phyloP scores from a whole-genome alignment of 2,888 invertebrate species.

The Ormyrus labotus region DNA sequence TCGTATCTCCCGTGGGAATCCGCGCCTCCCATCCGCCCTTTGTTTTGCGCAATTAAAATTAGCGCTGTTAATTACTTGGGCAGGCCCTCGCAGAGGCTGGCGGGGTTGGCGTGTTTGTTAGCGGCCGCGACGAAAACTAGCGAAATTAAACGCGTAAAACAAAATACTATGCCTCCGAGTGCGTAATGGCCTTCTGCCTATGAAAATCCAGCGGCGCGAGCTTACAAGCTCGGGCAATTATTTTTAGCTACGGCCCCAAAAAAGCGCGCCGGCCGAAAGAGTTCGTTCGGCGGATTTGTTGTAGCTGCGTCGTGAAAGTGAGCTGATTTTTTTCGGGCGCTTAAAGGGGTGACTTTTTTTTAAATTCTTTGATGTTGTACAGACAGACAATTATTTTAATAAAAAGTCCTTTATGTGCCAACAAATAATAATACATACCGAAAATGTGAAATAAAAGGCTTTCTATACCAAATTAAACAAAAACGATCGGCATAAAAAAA shows the following conservation, averaged over 20 bases:
- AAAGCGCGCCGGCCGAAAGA: too few relatives aligned
- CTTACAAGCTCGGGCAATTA: constrained; percentile 11
- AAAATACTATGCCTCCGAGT: constrained; percentile 66
- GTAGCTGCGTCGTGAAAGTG: background rate
- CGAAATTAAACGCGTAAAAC: constrained; percentile 69
- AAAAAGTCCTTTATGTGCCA: too few relatives aligned
- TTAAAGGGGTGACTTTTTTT: too few relatives aligned
- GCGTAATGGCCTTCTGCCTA: constrained; percentile 63
- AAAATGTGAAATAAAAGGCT: too few relatives aligned
- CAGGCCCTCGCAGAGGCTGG: background rate
- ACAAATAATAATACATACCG: too few relatives aligned
- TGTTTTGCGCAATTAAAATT: constrained; percentile 75
- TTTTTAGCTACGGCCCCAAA: background rate
- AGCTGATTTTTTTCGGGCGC: too few relatives aligned
- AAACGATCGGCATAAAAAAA: too few relatives aligned
- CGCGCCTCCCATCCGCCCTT: constrained; percentile 70
- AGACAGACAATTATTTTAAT: too few relatives aligned
- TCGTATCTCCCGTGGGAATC: constrained; percentile 68
- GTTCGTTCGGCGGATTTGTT: too few relatives aligned
- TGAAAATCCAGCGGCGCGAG: background rate
- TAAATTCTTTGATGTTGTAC: too few relatives aligned
- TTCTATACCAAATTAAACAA: too few relatives aligned
- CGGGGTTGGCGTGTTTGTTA: constrained; percentile 64
- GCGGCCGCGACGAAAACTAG: constrained; percentile 65
- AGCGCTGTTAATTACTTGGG: constrained; percentile 73